Conservation (phyloP, 2,797 vertebrate genomes). For the Gallinago solitaria region DNA sequence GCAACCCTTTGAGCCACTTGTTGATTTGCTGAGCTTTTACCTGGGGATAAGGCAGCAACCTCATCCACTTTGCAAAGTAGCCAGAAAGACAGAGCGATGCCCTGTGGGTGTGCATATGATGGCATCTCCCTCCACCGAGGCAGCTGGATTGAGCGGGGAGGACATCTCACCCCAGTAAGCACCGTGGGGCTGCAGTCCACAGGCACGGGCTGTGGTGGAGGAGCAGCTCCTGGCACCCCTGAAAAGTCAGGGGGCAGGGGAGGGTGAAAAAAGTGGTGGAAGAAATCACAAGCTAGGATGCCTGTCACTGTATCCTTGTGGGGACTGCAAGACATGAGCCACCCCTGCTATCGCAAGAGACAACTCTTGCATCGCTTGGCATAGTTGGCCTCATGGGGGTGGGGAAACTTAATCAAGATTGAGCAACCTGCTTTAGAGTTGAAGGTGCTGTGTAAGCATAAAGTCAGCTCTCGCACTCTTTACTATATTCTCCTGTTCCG, state of each 20-base stretch:
- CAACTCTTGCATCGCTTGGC: not conserved
- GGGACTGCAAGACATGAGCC: not conserved
- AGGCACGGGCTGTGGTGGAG: rapidly evolving
- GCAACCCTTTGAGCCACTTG: not conserved
- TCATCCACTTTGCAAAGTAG: not conserved
- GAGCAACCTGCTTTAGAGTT: not conserved
- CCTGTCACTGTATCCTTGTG: not conserved
- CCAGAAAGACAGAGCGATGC: not conserved
- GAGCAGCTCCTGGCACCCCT: not conserved
- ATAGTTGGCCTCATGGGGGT: rapidly evolving
- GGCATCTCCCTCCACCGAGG: rapidly evolving
- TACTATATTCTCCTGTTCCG: not conserved
- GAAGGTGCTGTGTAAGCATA: not conserved
- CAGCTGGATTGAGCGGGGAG: too few species aligned
- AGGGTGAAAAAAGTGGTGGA: not conserved
- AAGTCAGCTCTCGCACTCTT: not conserved
- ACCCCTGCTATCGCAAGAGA: not conserved
- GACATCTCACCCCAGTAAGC: rapidly evolving
- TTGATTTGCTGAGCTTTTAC: not conserved
- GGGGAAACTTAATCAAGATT: not conserved
- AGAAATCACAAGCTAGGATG: not conserved
- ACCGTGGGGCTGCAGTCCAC: rapidly evolving
- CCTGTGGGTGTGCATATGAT: not conserved
- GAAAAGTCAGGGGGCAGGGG: not conserved
- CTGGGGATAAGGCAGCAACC: not conserved